Base-by-base conservation (phyloP, 2,113 vertebrate genomes). In the Labeo rohita region DNA sequence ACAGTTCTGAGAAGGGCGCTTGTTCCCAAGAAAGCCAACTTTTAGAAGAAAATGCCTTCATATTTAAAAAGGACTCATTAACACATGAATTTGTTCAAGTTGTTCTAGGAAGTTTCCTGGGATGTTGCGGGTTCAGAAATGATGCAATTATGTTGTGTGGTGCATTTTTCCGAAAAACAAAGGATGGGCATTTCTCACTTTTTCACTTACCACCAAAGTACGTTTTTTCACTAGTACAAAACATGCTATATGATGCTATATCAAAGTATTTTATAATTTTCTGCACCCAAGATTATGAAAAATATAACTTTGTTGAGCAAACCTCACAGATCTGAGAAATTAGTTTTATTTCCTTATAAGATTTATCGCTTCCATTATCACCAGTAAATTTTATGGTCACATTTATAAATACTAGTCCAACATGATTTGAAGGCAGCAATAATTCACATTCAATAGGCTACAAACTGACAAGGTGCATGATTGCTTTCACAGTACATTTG, bases 1-100 rank as follows among this genome's bases (percentile, higher is more conserved):
- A 61, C 18, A 63, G 73, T n/a, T 72, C 54, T 78, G 47, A 74
- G 36, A 83, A 88, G n/a, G 52, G 21, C 18, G 6, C 47, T 45
- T 72, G 59, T 81, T 85, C 34, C 43, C 15, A 61, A 34, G 34
- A 59, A 65, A 80, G 59, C 36, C 83, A 68, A 83, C 80, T 79
- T 86, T 88, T 88, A 47, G 56, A n/a, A 80, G 21, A 68, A 59
- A 82, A 52, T 66, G 43, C 7, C 15, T 65, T 23, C 49, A 70
- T 21, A 84, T 87, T 72, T 12, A 21, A 54, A 72, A n/a, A 52
- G 15, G 47, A 70, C 5, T 39, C 23, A 8, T 75, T 75, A 54
- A 56, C 15, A 36, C 4, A 21, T 54, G 2, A 45, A 47, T 13
- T 56, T 65, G 56, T 43, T 43, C 6, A 56, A n/a, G 2, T 54